Base-by-base conservation (phyloP, 2,797 vertebrate genomes). In the Xerus rutilus region DNA sequence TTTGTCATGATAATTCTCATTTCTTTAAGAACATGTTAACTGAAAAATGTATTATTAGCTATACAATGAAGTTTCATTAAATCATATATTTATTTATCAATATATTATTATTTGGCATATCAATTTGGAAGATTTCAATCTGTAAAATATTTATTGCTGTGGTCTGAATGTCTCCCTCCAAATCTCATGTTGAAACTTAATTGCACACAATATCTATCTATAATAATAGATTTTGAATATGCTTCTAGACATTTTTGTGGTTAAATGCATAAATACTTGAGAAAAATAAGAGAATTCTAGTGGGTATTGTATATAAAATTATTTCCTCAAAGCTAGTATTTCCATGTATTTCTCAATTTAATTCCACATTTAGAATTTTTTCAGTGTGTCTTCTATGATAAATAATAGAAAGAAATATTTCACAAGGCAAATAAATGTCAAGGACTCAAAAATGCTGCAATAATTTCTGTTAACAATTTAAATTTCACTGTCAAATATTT, bases 401-500 rank as follows among this genome's bases (percentile, higher is more conserved):
- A 97, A 95, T 88, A 88, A 86, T 73, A 81, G 45, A 67, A 95
- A 96, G 83, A 15, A 91, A 59, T 96, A 76, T 69, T 96, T 97
- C 92, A 93, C 14, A 28, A 72, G 15, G 70, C 81, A 96, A 97
- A 98, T 73, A 97, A 96, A 93, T 97, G 47, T 62, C 76, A 96
- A 62, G 86, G 84, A 6, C 30, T 94, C 12, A 89, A 92, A 54
- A 93, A 32, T 82, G 69, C 25, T 62, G 43, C n/a, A 92, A 52
- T 65, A 91, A 87, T 97, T 95, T 78, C 20, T 93, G 49, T 91
- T 77, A 96, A 59, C 97, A 85, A 91, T 39, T 92, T 96, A 85
- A 18, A 74, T n/a, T 94, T 97, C 45, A 90, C 83, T 77, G 57
- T 96, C 94, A 97, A 94, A 82, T 77, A 91, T 97, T 98, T 97